Percentiles rank a stretch among this genome's conserved stretches.
Evolutionary conservation across 2,113 vertebrate species (phyloP).

Genomic region (Puffinus mauretanicus): DNA sequence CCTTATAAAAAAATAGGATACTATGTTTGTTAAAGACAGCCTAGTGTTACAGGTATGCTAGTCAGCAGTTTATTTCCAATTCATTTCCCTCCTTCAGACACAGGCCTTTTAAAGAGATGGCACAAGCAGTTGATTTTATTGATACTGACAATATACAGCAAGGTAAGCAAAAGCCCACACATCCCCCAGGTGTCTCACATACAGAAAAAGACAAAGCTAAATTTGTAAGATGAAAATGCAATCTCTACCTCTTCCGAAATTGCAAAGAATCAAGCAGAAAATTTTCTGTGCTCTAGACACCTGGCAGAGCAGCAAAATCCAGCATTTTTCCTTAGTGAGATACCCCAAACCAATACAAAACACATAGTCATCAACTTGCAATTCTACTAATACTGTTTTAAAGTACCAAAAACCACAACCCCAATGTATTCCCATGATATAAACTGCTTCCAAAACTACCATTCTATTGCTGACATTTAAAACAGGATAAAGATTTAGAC

Average conservation of each 20-base stretch:
- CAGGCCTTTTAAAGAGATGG: background rate
- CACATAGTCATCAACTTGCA: background rate
- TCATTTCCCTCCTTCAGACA: background rate
- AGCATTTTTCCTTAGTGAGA: background rate
- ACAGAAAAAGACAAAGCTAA: too few relatives aligned
- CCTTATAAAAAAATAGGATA: background rate
- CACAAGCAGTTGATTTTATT: constrained; percentile 4
- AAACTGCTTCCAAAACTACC: background rate
- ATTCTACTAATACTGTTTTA: background rate
- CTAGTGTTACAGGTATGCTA: background rate
- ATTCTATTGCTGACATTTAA: background rate
- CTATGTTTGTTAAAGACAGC: background rate
- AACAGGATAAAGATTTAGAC: background rate
- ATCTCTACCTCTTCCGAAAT: background rate
- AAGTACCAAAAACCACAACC: background rate
- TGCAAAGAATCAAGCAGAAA: background rate
- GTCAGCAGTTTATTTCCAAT: background rate
- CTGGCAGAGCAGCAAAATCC: background rate
- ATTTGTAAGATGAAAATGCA: background rate
- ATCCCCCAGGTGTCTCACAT: background rate
- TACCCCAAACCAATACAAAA: background rate
- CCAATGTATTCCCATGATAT: background rate
- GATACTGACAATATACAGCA: background rate
- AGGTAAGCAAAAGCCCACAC: background rate
- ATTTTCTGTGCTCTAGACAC: background rate